Evolutionary conservation across 2,888 invertebrate genomes (phyloP), one percentile per base, ranked within the genome.

Genomic region (Calephelis perditalis): DNA sequence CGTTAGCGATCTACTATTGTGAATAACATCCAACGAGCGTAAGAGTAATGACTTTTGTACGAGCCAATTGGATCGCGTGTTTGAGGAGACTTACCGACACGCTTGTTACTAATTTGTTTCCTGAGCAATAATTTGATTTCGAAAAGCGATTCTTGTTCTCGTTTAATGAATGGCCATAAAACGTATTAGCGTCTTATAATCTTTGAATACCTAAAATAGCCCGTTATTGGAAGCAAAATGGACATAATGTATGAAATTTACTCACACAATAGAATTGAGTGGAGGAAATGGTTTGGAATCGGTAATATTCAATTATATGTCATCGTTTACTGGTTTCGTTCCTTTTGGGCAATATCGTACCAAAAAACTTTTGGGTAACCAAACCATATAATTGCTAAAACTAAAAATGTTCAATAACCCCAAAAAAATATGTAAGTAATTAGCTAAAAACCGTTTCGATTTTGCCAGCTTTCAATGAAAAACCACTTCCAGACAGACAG

Each of bases 1-100:
- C 45, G 37, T 15, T 37, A 45, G 15, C 12, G 5, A 59, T 61
- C 44, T 58, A 46, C 45, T 43, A 58, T 61, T 57, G 40, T 36
- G 58, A 56, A 70, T 72, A 72, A 76, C 78, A 84, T 86, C 82
- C 74, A 73, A 76, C 78, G 76, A 80, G 79, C 36, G 47, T n/a
- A 58, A 57, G 40, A 43, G 15, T 35, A 45, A 52, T 43, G 36
- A 54, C 36, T 11, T 54, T 35, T 54, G 54, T 36, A 36, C 54
- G 36, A 54, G 35, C 35, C 54, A 58, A 58, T 62, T 58, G 73
- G 54, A 43, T 62, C 44, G 59, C 56, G 58, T 60, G 60, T 47
- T 56, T 47, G 45, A 40, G 60, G 52, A 54, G 59, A 56, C 56
- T 56, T 56, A 60, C 46, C 45, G 56, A 46, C 46, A 45, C 60